These are phyloP conservation scores for Xestia c-nigrum DNA, from an alignment of 2,888 invertebrate genomes.

Conservation along the genomic window DNA sequence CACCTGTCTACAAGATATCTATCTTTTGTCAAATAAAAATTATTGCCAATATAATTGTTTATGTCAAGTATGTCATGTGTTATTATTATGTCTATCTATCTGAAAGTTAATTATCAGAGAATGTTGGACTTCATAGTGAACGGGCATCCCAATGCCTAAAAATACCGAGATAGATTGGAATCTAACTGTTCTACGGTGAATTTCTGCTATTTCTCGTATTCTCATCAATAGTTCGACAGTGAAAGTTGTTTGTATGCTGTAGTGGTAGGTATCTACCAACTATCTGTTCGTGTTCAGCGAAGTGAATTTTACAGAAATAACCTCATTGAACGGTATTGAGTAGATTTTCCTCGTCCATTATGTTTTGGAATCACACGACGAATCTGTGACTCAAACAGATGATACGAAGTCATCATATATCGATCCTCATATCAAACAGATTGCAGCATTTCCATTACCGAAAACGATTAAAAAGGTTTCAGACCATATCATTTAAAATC, in stretches of 20 bases:
- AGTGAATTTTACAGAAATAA: background rate
- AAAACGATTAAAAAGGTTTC: background rate
- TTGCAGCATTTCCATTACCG: background rate
- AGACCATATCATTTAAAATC: slow-evolving; percentile 22
- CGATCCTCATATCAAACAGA: too few species aligned
- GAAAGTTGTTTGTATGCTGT: slow-evolving; percentile 2
- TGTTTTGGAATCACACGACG: background rate
- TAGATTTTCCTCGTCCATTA: background rate
- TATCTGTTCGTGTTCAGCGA: slow-evolving; percentile 2
- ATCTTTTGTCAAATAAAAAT: too few species aligned
- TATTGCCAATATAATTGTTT: too few species aligned
- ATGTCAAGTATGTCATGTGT: too few species aligned
- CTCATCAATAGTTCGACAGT: slow-evolving; percentile 19
- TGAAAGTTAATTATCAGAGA: slow-evolving; percentile 19
- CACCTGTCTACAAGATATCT: too few species aligned
- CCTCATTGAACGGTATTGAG: background rate
- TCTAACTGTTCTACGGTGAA: slow-evolving; percentile 10
- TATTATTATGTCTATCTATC: too few species aligned
- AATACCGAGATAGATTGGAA: slow-evolving; percentile 27
- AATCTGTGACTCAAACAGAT: background rate
- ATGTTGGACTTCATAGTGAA: slow-evolving; percentile 25
- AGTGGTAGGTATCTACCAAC: background rate
- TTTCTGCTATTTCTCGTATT: slow-evolving; percentile 24
- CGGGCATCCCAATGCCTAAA: background rate
- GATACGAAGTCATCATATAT: background rate